Base-by-base conservation (phyloP, 2,113 vertebrate species). In the Ursus arctos region DNA sequence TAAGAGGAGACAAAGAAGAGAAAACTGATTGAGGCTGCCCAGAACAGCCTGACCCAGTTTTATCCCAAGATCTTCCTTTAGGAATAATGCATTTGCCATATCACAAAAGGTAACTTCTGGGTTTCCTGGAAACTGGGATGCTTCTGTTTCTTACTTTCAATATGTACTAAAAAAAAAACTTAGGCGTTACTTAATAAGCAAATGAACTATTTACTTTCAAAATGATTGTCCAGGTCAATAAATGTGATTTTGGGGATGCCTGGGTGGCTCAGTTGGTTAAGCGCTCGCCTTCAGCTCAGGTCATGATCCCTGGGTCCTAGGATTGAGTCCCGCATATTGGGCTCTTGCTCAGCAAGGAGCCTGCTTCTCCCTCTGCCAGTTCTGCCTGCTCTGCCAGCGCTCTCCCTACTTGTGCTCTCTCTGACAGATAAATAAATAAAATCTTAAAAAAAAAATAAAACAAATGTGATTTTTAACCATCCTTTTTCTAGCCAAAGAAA, bases 11-110 rank as follows among this genome's bases (percentile, higher is more conserved):
- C 31, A 67, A 86, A 84, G 40, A 94, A 92, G 33, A 94, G 77
- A 85, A 87, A 92, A 97, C 87, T 69, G 91, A 98, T 21, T 90
- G 63, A 82, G n/a, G 72, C 19, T 92, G 59, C 24, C 88, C 91
- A 40, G 24, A 82, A 90, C 1, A 95, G 10, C 15, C 57, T 40
- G 59, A 65, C 31, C 59, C 1, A 4, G 33, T 97, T 84, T 97
- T 57, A 97, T 69, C 74, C 79, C 22, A 95, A 95, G 6, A 40
- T 85, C 57, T 51, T 96, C 76, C 69, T 88, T 71, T 81, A 9
- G 0, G 18, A 74, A 93, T 72, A 72, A 96, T 76, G 19, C 11
- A 84, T 77, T 51, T 53, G 0, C 8, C 36, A 76, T 36, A 6
- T 36, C 16, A 69, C 55, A 89, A 40, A 72, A 53, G 4, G 12